Percentiles rank a stretch among this genome's conserved stretches.
Conservation (phyloP, 2,888 invertebrate species). For the Scrobipalpa atriplicella region DNA sequence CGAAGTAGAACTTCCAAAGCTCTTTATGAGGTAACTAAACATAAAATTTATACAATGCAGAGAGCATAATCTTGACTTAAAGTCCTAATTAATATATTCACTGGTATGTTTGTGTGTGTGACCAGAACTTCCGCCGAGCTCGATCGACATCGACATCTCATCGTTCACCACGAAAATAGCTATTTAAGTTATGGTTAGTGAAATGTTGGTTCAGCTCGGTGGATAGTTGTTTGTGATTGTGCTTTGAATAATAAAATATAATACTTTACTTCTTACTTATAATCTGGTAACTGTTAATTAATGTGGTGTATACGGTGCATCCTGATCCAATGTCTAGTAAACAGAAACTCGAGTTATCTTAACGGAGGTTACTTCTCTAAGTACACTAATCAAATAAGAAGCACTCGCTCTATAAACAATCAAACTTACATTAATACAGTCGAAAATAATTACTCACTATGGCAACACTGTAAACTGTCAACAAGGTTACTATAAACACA, state of each 20-base stretch:
- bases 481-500: slow-evolving; percentile 71
- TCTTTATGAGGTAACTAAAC: slow-evolving; percentile 77
- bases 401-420: slow-evolving; percentile 73
- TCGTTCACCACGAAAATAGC: not conserved
- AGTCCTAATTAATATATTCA: slow-evolving; percentile 72
- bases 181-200: not conserved
- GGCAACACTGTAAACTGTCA: slow-evolving; percentile 80
- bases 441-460: slow-evolving; percentile 78
- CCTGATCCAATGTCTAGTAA: slow-evolving; percentile 20
- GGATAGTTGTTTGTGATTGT: slow-evolving; percentile 38
- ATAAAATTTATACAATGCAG: slow-evolving; percentile 64
- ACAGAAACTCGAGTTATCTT: slow-evolving; percentile 29
- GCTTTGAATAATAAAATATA: slow-evolving; percentile 67
- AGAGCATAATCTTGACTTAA: slow-evolving; percentile 72
- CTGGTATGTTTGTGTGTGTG: slow-evolving; percentile 50
- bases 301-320: slow-evolving; percentile 48
- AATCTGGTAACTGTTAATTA: slow-evolving; percentile 75
- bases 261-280: slow-evolving; percentile 60
- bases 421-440: slow-evolving; percentile 78
- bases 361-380: slow-evolving; percentile 50
- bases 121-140: not conserved
- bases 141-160: not conserved
- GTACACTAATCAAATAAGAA: slow-evolving; percentile 52
- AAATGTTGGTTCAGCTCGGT: not conserved
- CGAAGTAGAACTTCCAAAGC: slow-evolving; percentile 77